Evolutionary conservation across 2,797 vertebrate species (phyloP), one percentile per base, ranked within the genome.

Genomic region (Knipowitschia caucasica): DNA sequence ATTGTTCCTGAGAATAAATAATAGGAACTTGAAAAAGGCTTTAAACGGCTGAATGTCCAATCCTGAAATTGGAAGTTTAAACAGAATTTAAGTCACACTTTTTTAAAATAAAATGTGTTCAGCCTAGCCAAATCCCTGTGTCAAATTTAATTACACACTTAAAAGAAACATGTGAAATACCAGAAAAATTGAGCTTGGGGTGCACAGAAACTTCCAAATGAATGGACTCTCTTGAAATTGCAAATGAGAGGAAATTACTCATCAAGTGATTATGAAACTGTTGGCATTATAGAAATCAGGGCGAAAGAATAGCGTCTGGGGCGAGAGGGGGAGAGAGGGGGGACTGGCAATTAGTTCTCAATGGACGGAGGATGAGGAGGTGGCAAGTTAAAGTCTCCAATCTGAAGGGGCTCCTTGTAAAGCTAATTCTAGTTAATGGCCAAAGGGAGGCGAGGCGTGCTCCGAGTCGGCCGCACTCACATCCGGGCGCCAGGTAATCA

Each of bases 341-440:
- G 78, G 72, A 62, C 26, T 67, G 69, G 80, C 88, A 91, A 91
- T 91, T 91, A 89, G 82, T 82, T 82, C 78, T 87, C 86, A 86
- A 86, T 87, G 80, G 83, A 80, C 76, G 81, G 56, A 43, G 72
- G 80, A 77, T 86, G 85, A 90, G 87, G 82, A 81, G 80, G 86
- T 85, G 84, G 81, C 81, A 86, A 85, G 86, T 88, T 83, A 80
- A 87, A 86, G 81, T 86, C 82, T 79, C 70, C 78, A 77, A 56
- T 85, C 78, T 87, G 50, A 53, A 88, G 89, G 81, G 77, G 72
- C 76, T 90, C 87, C 74, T 78, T 80, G 85, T 91, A 92, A 93
- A 91, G 87, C 92, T 94, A 92, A 94, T 94, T 92, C 89, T 84
- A 83, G 89, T 90, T 92, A 93, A 94, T 91, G 89, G 90, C 72